A percentile compares a stretch with the other conserved stretches of the same genome.
phyloP scores from a whole-genome alignment of 1,140 invertebrate species.

The Contarinia nasturtii region DNA sequence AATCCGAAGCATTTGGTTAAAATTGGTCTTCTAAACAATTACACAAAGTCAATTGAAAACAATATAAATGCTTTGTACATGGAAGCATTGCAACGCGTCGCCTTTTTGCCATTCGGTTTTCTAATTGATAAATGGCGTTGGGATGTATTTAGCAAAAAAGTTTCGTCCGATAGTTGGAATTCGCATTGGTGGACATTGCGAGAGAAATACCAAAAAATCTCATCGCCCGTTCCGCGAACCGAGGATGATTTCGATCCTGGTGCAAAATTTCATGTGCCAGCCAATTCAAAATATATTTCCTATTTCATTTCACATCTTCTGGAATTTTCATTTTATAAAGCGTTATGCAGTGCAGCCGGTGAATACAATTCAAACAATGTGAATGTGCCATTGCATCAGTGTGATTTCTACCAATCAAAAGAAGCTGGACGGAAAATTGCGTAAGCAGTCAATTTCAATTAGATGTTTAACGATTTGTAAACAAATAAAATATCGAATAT shows the following conservation, averaged over 20 bases:
- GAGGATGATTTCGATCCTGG: slow-evolving; percentile 39
- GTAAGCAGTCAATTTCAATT: not conserved
- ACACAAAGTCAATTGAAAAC: not conserved
- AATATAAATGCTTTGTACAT: not conserved
- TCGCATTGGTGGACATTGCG: slow-evolving; percentile 35
- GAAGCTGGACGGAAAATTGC: slow-evolving; percentile 20
- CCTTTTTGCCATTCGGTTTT: slow-evolving; percentile 35
- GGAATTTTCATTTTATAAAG: slow-evolving; percentile 43
- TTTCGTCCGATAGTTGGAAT: slow-evolving; percentile 28
- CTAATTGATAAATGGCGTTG: slow-evolving; percentile 33
- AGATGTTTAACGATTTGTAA: slow-evolving; percentile 23
- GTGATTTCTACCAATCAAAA: slow-evolving; percentile 33
- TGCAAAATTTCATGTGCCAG: slow-evolving; percentile 40
- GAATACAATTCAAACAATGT: slow-evolving; percentile 27
- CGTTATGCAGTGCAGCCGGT: slow-evolving; percentile 33
- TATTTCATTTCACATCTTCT: slow-evolving; percentile 40
- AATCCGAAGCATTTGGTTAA: slow-evolving; percentile 33
- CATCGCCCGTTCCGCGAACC: slow-evolving; percentile 28
- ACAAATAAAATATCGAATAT: too few relatives aligned
- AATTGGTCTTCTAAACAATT: slow-evolving; percentile 25
- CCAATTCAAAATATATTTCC: slow-evolving; percentile 43
- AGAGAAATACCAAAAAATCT: slow-evolving; percentile 33
- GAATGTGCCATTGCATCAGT: slow-evolving; percentile 30
- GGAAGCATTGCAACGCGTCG: slow-evolving; percentile 36
- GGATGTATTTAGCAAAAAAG: slow-evolving; percentile 33